phyloP scores from a whole-genome alignment of 2,113 vertebrate species.

The Lamprologus lemairii region DNA sequence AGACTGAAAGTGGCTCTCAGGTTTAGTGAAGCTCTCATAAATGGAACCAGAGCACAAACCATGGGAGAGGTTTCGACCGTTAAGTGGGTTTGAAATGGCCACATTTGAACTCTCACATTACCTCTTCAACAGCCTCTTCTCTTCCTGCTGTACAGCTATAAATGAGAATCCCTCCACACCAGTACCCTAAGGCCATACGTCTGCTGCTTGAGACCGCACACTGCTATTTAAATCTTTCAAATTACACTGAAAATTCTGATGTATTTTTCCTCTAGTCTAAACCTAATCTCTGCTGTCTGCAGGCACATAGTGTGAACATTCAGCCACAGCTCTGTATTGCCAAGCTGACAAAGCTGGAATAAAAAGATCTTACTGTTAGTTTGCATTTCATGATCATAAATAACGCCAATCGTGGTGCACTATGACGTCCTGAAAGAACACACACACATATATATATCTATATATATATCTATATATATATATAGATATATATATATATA shows the following conservation, averaged over 20 bases:
- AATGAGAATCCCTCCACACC: neutral
- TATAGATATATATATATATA: accelerated
- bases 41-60: neutral
- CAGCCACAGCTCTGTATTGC: neutral
- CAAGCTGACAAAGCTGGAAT: neutral
- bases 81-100: neutral
- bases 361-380: neutral
- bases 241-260: neutral
- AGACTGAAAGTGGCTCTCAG: neutral
- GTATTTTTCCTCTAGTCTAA: neutral
- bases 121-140: neutral
- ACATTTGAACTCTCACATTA: neutral
- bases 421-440: neutral
- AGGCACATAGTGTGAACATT: neutral
- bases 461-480: accelerated
- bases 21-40: neutral
- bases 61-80: neutral
- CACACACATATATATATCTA: accelerated
- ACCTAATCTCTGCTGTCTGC: neutral
- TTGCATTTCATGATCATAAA: neutral
- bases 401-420: neutral
- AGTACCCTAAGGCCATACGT: neutral
- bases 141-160: neutral
- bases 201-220: neutral
- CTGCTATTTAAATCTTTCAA: neutral